A percentile compares a stretch with the other conserved stretches of the same genome.
These are phyloP conservation scores for Coelopa pilipes DNA, from an alignment of 2,888 invertebrate genomes.

Conservation along the genomic window DNA sequence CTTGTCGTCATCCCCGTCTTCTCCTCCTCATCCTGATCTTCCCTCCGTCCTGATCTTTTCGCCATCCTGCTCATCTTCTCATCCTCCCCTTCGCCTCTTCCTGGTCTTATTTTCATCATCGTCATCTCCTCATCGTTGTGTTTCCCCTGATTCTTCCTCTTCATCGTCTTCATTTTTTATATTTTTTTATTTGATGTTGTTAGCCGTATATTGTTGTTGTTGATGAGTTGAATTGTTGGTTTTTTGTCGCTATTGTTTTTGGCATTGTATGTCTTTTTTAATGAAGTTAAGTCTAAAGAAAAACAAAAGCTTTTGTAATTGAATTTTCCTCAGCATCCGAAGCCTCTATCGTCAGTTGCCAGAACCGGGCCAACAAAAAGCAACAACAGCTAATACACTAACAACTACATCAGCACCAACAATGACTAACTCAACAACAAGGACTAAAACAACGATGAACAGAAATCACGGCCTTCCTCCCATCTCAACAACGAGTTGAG, in stretches of 20 bases:
- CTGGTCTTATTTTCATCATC: not conserved
- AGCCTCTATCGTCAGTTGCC: not conserved
- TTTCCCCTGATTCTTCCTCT: not conserved
- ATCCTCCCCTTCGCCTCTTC: not conserved
- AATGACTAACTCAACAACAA: not conserved
- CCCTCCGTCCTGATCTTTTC: too few relatives aligned
- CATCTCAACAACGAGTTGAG: too few relatives aligned
- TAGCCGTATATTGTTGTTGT: constrained; percentile 4
- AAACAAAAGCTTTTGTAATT: constrained; percentile 32
- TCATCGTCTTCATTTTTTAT: not conserved
- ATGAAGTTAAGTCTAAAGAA: constrained; percentile 23
- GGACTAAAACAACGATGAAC: not conserved
- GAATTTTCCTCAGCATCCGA: constrained; percentile 22
- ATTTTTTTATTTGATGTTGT: too few relatives aligned
- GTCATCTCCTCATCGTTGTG: not conserved
- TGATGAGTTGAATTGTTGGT: constrained; percentile 3
- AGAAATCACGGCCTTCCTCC: not conserved
- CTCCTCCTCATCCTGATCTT: too few relatives aligned
- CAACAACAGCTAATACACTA: not conserved
- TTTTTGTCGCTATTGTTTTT: constrained; percentile 4
- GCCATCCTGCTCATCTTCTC: too few relatives aligned
- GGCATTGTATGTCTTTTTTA: not conserved
- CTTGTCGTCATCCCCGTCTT: too few relatives aligned
- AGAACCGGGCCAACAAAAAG: not conserved
- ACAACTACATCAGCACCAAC: not conserved